Evolutionary conservation across 2,888 invertebrate genomes (phyloP), one percentile per base, ranked within the genome.

Genomic region (Odontocolon sp.): DNA sequence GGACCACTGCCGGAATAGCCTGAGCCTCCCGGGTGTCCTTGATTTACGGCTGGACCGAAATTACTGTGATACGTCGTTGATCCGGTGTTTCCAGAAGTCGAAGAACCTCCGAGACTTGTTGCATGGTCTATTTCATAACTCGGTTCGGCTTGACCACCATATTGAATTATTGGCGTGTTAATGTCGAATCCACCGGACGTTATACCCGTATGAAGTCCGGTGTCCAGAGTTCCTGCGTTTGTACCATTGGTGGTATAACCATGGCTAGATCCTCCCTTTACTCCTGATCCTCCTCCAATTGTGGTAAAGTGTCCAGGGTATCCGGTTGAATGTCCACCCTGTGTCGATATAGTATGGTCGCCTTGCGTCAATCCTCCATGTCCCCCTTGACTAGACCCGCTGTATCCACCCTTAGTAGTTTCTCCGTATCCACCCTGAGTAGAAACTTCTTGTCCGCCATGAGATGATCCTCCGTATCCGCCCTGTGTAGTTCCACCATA

Each of bases 371-470:
- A n/a, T n/a, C n/a, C 38, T 40, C 11, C 56, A 9, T 64, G 26
- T 16, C 16, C 72, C 2, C 56, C n/a, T 28, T 18, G 3, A 23
- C 33, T 11, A 8, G 61, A 31, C 9, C 56, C 42, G n/a, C n/a
- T n/a, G 63, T 71, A 52, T 31, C 45, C 8, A 42, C 38, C 38
- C 2, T 28, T 36, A 21, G 11, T 36, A 18, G 64, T 9, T 54
- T 56, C 78, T 31, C 63, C 9, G 50, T 79, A 77, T 45, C 36
- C 77, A 23, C 33, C 75, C 40, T 31, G 47, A 4, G 52, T 31
- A 2, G 59, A 64, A 26, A 1, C 26, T 50, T 11, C 47, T 6
- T 50, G 26, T n/a, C 5, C n/a, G 26, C 26, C 6, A 4, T 2
- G 64, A 47, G 9, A 14, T 3, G 42, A 23, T 2, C 45, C 59